Conservation (phyloP, 2,113 vertebrate genomes). For the Austrofundulus limnaeus region DNA sequence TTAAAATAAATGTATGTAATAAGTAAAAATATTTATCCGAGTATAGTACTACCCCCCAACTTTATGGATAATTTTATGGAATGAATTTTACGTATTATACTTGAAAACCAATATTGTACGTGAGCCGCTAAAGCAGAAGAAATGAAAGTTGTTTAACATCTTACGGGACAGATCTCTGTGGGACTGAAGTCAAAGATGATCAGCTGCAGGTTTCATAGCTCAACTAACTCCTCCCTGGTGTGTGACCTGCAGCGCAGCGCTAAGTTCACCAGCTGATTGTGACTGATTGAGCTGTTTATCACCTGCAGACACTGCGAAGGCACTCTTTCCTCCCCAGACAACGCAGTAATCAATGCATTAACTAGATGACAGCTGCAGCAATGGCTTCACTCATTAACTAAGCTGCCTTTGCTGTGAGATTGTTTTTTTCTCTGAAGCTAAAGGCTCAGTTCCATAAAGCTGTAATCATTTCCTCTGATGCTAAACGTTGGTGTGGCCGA, state of each 20-base stretch:
- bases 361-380: constrained; percentile 15
- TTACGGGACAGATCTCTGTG: background rate
- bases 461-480: constrained; percentile 18
- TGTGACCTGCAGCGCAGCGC: constrained; percentile 10
- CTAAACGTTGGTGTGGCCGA: background rate
- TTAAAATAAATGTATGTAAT: too few species aligned
- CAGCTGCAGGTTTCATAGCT: constrained; percentile 7
- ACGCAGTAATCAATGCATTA: constrained; percentile 17
- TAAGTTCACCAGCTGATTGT: constrained; percentile 11
- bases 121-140: background rate
- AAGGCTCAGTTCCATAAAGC: constrained; percentile 16
- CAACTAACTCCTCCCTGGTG: constrained; percentile 2
- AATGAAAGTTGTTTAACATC: constrained; percentile 2
- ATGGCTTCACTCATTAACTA: constrained; percentile 16
- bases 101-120: too few species aligned
- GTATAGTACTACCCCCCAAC: too few species aligned
- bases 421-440: constrained; percentile 11
- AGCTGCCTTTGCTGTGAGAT: constrained; percentile 9
- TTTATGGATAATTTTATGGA: too few species aligned
- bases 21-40: too few species aligned
- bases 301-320: constrained; percentile 25
- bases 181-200: constrained; percentile 1
- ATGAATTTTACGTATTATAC: too few species aligned
- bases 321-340: constrained; percentile 13
- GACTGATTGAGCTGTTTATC: constrained; percentile 31